These are phyloP conservation scores for Crotalus viridis DNA, from an alignment of 2,113 vertebrate species.

Conservation along the genomic window DNA sequence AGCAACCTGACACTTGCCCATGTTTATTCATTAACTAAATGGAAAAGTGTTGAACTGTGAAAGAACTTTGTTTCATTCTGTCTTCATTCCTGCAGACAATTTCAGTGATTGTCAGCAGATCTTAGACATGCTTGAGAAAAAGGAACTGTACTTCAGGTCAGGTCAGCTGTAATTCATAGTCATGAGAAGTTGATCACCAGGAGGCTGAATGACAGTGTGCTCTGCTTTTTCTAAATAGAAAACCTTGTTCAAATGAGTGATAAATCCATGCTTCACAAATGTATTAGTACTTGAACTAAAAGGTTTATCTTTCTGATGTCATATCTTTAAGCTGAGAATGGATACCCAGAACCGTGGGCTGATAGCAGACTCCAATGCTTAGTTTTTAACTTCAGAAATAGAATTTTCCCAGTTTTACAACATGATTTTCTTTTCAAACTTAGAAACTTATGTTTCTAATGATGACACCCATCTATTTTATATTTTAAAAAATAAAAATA, in stretches of 20 bases:
- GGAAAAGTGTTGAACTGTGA: constrained; percentile 39
- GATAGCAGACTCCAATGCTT: background rate
- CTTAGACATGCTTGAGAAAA: constrained; percentile 21
- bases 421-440: background rate
- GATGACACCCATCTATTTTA: background rate
- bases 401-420: background rate
- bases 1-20: background rate
- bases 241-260: background rate
- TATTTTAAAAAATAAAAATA: background rate
- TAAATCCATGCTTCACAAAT: background rate
- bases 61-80: background rate
- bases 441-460: background rate
- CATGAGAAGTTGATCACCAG: background rate
- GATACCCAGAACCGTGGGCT: background rate
- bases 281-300: background rate
- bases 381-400: background rate
- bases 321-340: background rate
- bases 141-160: constrained; percentile 21
- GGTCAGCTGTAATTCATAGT: constrained; percentile 18
- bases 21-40: constrained; percentile 28
- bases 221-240: background rate
- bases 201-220: constrained; percentile 32
- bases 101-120: constrained; percentile 29
- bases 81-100: constrained; percentile 2
- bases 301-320: background rate